Evolutionary conservation across 2,888 invertebrate species (phyloP), one percentile per base, ranked within the genome.

Genomic region (Gnatocerus cornutus): DNA sequence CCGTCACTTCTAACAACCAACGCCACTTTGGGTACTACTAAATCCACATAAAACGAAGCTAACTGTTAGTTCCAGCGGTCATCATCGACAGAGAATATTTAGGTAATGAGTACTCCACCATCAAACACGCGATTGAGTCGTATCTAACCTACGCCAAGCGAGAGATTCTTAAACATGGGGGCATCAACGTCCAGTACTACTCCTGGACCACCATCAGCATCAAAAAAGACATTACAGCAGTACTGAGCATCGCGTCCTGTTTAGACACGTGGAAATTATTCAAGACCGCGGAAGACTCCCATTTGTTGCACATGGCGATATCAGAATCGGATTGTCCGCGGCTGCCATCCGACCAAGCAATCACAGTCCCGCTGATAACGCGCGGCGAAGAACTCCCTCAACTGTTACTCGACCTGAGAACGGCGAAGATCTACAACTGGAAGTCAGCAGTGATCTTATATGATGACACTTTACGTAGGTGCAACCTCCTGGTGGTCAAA

Each of bases 311-410:
- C 45, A 88, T 95, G 72, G 93, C 93, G 0, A 87, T 94, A 71
- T 93, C 94, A 56, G 94, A 93, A 80, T 87, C 90, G 0, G 92
- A 94, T 78, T 95, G 95, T 81, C 92, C 94, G 0, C 87, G 95
- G 39, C 82, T 95, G 52, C 93, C 94, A 0, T 77, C 85, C 0
- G 84, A 87, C 29, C 86, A 89, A 12, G 93, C 93, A 0, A 86
- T 95, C 30, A 93, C 92, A 53, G 89, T 90, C 61, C 94, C 95
- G 0, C 85, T 91, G 61, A 85, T 92, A n/a, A 86, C 87, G 0
- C 85, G 87, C 39, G 92, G 93, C 0, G 88, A 92, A 69, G 95
- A 95, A 83, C 82, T 95, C 69, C 90, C 95, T 0, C 95, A 95
- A 83, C 82, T 95, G 12, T 83, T 95, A 5, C 85, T 94, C 0